A percentile compares a stretch with the other conserved stretches of the same genome.
Evolutionary conservation across 2,888 invertebrate species (phyloP).

Genomic region (Fragum fragum): DNA sequence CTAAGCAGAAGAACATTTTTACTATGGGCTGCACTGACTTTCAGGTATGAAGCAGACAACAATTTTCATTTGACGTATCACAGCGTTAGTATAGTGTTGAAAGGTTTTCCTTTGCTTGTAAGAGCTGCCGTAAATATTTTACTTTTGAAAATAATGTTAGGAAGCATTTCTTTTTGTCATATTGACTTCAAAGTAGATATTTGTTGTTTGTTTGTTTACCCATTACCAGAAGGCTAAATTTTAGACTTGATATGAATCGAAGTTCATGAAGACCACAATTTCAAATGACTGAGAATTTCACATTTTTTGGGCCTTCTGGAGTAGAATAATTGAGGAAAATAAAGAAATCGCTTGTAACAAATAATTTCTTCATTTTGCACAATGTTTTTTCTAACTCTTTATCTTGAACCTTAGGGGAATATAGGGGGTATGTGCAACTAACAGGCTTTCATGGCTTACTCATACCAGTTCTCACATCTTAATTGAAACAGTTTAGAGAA

Average conservation of each 20-base stretch:
- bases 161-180: conserved; percentile 2
- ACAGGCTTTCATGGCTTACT: conserved; percentile 2
- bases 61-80: conserved; percentile 6
- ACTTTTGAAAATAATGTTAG: neutral
- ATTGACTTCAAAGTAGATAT: neutral
- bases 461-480: neutral
- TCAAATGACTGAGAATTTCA: conserved; percentile 2
- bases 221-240: neutral
- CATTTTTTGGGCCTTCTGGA: neutral
- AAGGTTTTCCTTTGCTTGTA: conserved; percentile 6
- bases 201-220: conserved; percentile 3
- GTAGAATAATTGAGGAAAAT: neutral
- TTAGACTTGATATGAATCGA: neutral
- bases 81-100: conserved; percentile 1
- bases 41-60: neutral
- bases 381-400: neutral
- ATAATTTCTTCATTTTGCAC: neutral
- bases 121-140: conserved; percentile 6
- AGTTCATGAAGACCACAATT: conserved; percentile 1
- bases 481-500: neutral
- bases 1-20: conserved; percentile 11
- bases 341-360: conserved; percentile 2
- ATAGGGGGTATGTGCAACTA: neutral
- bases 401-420: neutral
- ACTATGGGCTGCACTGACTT: conserved; percentile 16